Base-by-base conservation (phyloP, 2,888 invertebrate species). In the Leptinotarsa juncta region DNA sequence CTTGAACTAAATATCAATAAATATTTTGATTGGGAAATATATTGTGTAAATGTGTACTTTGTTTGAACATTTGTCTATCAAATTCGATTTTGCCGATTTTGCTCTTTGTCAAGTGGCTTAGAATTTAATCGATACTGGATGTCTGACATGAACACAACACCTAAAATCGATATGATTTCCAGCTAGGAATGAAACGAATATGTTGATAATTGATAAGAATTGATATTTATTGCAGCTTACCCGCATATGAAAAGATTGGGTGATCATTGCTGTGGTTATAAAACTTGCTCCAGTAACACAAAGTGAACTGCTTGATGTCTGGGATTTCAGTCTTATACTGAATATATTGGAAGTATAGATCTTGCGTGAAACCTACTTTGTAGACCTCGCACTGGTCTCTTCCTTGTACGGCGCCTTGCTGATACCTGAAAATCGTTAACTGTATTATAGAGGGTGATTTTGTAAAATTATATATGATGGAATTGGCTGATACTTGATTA, bases 271-370 rank as follows among this genome's bases (percentile, higher is more conserved):
- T 92, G 84, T 96, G 95, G 84, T 95, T 96, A 81, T 92, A 92
- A 84, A 95, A 95, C 83, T 95, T 94, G 82, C 91, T 92, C 96
- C 96, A 96, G 88, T 92, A 91, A 85, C 96, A 96, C 14, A 96
- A 89, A 0, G 95, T 95, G 85, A 95, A 95, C 86, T 96, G 95
- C 81, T 94, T 94, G 81, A 96, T 84, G 83, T 94, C 93, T 0
- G 95, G 95, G 51, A 96, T 83, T 48, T 91, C 88, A 53, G 91
- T 91, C 76, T 94, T 93, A 86, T 94, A 96, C 82, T 94, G 92
- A 73, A 95, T 90, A 82, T 94, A 94, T 88, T 94, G 93, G 79
- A 91, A 92, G 84, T 83, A 93, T 14, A 90, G 84, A 78, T 91
- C 90, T 81, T 91, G 91, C n/a, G 85, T 88, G 86, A 91, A 90